Percentiles rank a stretch among this genome's conserved stretches.
Evolutionary conservation across 92 coral and sea anemone genomes (phyloP).

Genomic region (Isaurus tuberculatus): DNA sequence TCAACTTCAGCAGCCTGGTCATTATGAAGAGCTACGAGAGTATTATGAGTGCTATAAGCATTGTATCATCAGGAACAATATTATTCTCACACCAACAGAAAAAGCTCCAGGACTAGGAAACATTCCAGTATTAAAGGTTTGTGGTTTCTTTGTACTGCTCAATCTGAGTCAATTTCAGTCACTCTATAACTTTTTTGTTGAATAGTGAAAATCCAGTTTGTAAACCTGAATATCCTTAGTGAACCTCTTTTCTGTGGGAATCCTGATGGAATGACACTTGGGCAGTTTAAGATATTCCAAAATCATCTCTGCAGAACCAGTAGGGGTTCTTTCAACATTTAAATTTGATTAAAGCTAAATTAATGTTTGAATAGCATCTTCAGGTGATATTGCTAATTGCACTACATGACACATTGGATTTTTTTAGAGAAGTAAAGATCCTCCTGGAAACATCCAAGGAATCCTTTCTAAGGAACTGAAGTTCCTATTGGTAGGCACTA

Average conservation of each 20-base stretch:
- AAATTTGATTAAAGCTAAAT: too few relatives aligned
- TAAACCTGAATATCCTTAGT: too few relatives aligned
- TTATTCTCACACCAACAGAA: conserved; percentile 86
- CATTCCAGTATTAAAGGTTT: conserved; percentile 92
- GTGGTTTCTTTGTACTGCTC: neutral
- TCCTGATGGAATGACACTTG: too few relatives aligned
- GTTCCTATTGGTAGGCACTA: neutral
- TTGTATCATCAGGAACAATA: conserved; percentile 89
- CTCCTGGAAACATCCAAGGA: too few relatives aligned
- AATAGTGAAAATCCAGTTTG: neutral
- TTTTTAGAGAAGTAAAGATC: neutral
- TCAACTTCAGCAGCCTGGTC: conserved; percentile 92
- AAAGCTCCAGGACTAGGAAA: conserved; percentile 93
- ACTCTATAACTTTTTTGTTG: neutral
- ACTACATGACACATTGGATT: too few relatives aligned
- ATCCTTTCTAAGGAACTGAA: neutral
- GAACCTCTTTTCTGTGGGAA: too few relatives aligned
- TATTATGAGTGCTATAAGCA: conserved; percentile 87
- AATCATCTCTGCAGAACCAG: too few relatives aligned
- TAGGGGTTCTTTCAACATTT: too few relatives aligned
- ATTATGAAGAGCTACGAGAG: conserved; percentile 77
- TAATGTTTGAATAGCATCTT: too few relatives aligned
- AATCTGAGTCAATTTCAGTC: neutral
- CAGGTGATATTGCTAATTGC: too few relatives aligned
- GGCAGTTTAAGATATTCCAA: too few relatives aligned